Base-by-base conservation (phyloP, 92 coral and sea anemone species). In the Zoanthus gigantus region DNA sequence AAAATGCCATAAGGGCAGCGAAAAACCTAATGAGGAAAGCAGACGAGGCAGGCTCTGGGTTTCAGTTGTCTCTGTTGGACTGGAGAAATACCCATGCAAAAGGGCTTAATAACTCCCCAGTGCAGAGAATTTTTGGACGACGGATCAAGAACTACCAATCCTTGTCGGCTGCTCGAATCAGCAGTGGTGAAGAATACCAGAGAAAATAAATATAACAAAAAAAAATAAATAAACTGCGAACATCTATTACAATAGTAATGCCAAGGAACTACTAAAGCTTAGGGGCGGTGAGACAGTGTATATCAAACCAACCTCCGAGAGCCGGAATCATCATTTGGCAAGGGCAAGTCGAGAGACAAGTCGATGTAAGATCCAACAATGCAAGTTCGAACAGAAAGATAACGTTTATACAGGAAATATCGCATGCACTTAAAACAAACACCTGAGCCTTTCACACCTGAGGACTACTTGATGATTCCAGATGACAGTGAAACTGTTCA, bases 1-100 rank as follows among this genome's bases (percentile, higher is more conserved):
- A 91, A 52, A 87, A 83, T 78, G 81, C 86, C 7, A 79, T 87
- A 1, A 83, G 83, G 86, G 83, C 90, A 12, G 61, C 90, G 31
- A 91, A 87, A 29, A 87, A 37, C 31, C 46, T 68, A 71, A 56
- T 65, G 74, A 52, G 47, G 85, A 90, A 90, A 67, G 77, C 86
- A 28, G 58, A 48, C 34, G 63, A 54, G 75, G 50, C 66, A 48
- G 88, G 72, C 18, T 10, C 14, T 42, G 82, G 72, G 48, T 52
- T 84, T 32, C 76, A 84, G 63, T 16, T 84, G 52, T 68, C 79
- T 6, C 61, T 69, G 68, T 79, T 72, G 17, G 80, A 57, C 69
- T 84, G 72, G 82, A 52, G 79, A 50, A 83, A 83, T 34, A 83
- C 79, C 77, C 78, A 30, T 45, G 18, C 78, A 2, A 10, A 83